Conservation (phyloP, 2,797 vertebrate genomes). For the Botia kubotai region DNA sequence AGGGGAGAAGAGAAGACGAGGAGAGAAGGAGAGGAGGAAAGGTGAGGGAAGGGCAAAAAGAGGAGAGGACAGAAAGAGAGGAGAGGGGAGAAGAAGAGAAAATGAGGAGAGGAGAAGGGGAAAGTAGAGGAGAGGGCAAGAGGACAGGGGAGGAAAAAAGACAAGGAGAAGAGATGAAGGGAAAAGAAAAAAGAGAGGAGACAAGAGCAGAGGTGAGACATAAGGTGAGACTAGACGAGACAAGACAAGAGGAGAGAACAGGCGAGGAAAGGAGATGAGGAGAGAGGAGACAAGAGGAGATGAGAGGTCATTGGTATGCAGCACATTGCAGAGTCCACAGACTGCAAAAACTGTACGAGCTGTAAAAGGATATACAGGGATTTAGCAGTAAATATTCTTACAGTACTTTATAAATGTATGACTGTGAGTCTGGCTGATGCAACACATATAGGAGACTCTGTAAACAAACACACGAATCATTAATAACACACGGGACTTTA, state of each 20-base stretch:
- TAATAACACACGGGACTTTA: too few species aligned
- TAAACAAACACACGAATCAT: not conserved
- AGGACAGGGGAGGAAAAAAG: not conserved
- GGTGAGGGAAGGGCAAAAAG: not conserved
- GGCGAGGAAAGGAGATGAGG: not conserved
- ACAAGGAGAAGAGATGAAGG: not conserved
- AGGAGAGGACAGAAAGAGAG: not conserved
- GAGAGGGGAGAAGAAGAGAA: too few species aligned
- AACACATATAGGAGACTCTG: not conserved
- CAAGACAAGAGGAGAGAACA: not conserved
- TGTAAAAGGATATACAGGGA: not conserved
- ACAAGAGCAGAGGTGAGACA: not conserved
- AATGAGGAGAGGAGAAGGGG: not conserved
- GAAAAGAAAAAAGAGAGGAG: not conserved
- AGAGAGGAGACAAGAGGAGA: not conserved
- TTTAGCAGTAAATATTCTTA: not conserved
- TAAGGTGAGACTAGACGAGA: not conserved
- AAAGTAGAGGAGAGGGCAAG: not conserved
- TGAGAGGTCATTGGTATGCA: not conserved
- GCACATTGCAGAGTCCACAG: not conserved
- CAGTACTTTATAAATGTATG: not conserved
- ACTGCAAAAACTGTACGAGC: not conserved
- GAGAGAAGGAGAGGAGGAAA: too few species aligned
- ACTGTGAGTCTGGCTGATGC: not conserved
- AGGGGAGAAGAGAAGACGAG: too few species aligned